Base-by-base conservation (phyloP, 2,113 vertebrate species). In the Phalacrocorax carbo region DNA sequence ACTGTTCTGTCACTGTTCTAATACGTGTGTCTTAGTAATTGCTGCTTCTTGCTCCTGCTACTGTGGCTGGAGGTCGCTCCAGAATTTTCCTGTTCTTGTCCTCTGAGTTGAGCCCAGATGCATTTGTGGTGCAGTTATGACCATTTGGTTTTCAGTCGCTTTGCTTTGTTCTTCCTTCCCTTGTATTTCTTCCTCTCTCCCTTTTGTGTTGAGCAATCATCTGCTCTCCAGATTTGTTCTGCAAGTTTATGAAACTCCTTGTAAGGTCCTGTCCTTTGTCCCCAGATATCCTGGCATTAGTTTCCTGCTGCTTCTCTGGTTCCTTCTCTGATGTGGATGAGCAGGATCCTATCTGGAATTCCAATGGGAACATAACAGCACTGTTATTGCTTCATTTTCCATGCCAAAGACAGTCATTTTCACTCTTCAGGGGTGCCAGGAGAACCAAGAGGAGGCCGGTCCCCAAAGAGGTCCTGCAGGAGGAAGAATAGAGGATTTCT, bases 341-440 rank as follows among this genome's bases (percentile, higher is more conserved):
- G 54, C 60, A 78, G 72, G 55, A 73, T 40, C 38, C 23, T 61
- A 9, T 17, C 51, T 78, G 51, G 15, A 75, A 23, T 78, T 71
- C 51, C 62, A 4, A 0, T 4, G 3, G 5, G 40, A 83, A 14
- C 7, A 3, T 15, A 38, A 23, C 26, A 34, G 26, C 51, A 17
- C 46, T 44, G 14, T 71, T 87, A 26, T 0, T 64, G n/a, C 48
- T 87, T 40, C 14, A 5, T 29, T 48, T 8, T 48, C 61, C 9
- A 0, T 85, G 65, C 48, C 80, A 73, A 52, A 78, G 36, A 13
- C 9, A 25, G 11, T 58, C 0, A 1, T 61, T 80, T 54, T 57
- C 44, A 73, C 57, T n/a, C 42, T 22, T 80, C 14, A 40, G 19
- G 11, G 36, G 7, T 65, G 20, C 76, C 49, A 65, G 76, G 51